Evolutionary conservation across 2,888 invertebrate species (phyloP), one percentile per base, ranked within the genome.

Genomic region (Drosophila setosimentum): DNA sequence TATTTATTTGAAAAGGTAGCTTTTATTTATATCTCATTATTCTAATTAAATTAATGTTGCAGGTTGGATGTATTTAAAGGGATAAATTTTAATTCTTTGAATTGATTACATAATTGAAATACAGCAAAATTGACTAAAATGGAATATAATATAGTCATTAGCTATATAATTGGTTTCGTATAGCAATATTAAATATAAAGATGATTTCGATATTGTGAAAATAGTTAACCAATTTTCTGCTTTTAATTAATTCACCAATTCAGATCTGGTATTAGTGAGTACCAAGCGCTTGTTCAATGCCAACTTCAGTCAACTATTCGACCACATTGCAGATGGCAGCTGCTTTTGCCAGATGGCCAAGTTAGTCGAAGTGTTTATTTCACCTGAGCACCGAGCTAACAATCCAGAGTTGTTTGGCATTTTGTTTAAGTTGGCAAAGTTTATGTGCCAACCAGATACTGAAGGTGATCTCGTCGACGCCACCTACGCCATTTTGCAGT

Each of bases 341-440:
- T 78, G 73, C 27, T 30, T 37, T 16, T 51, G 74, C 49, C 58
- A 48, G 51, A 27, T 72, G 61, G 57, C 37, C 40, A 32, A 58
- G 33, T 40, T 29, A 32, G 55, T 35, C 30, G 50, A n/a, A 40
- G n/a, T 30, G n/a, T 27, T 50, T 65, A 24, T 32, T 54, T 42
- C 55, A 73, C 60, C 73, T 78, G 60, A 33, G 60, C 54, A n/a
- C n/a, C 69, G 21, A 63, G 68, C 30, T 65, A 62, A 63, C 53
- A 62, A 48, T 33, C 33, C 33, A 51, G 37, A 60, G 76, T 71
- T 63, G 62, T 76, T 80, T 76, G 71, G 61, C 76, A 21, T 71
- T 78, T 68, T 61, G 67, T 78, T 73, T 63, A 60, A 79, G 80
- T 75, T 79, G 55, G 58, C 48, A 69, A 79, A 75, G 62, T 79